A percentile compares a stretch with the other conserved stretches of the same genome.
These are phyloP conservation scores for Tachysurus fulvidraco DNA, from an alignment of 2,113 vertebrate species.

Conservation along the genomic window DNA sequence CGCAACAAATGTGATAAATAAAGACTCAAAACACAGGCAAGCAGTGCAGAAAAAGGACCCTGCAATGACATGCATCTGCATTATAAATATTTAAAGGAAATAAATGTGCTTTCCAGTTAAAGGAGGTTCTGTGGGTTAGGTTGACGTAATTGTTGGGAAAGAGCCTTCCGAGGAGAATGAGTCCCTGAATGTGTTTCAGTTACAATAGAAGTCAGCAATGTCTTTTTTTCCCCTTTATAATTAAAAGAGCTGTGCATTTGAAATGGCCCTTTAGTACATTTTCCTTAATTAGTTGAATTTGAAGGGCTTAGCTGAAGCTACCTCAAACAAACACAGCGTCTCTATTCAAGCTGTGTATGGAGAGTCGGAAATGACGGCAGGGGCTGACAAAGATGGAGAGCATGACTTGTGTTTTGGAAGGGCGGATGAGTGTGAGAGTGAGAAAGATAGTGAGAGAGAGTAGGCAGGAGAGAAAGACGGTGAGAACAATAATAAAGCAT, in stretches of 20 bases:
- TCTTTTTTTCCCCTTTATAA: background rate
- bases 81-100: background rate
- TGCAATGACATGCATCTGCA: background rate
- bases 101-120: background rate
- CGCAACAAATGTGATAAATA: background rate
- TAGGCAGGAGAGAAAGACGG: constrained; percentile 46
- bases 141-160: constrained; percentile 7
- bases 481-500: constrained; percentile 35
- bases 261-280: background rate
- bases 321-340: constrained; percentile 2
- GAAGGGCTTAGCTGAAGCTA: background rate
- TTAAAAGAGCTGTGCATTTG: background rate
- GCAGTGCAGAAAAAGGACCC: background rate
- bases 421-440: constrained; percentile 35
- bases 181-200: background rate
- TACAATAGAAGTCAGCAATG: constrained; percentile 10
- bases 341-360: constrained; percentile 20
- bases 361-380: constrained; percentile 38
- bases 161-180: background rate
- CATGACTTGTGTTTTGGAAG: constrained; percentile 40
- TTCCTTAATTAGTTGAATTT: constrained; percentile 3
- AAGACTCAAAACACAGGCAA: background rate
- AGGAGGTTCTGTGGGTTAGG: background rate
- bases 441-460: constrained; percentile 36
- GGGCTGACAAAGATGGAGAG: constrained; percentile 30